Base-by-base conservation (phyloP, 2,888 invertebrate genomes). In the Xanthostigma xanthostigma region DNA sequence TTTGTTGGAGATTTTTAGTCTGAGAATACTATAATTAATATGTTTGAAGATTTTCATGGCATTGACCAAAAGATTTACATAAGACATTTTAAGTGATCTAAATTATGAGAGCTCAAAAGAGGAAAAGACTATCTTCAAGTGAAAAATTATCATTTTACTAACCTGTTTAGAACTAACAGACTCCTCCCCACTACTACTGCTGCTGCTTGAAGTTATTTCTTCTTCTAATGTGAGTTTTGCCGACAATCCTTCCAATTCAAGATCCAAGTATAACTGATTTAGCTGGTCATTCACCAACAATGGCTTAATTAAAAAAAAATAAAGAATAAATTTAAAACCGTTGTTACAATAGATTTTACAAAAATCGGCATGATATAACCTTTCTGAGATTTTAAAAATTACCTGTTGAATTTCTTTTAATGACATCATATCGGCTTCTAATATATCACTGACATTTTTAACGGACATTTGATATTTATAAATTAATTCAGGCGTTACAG, bases 241-340 rank as follows among this genome's bases (percentile, higher is more conserved):
- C 0, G 75, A 68, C 8, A 74, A 68, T 0, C 79, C 79, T 55
- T 78, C 75, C n/a, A 80, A 57, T 55, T 81, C 78, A 57, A 84
- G 66, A 56, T 85, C 84, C 36, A 75, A 56, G 58, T 83, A 84
- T 5, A 85, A 64, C 58, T 84, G 83, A 37, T 68, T 72, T 17
- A 88, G 62, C 62, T 87, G 87, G 48, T 84, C 81, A 59, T 82
- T 82, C 1, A 87, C 84, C 56, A 82, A 55, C 2, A 68, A 56
- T 0, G 86, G 80, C 76, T 86, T 70, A 49, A 65, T 58, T 50
- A 51, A 54, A 46, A 45, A 45, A 11, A 45, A 48, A 40, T 40
- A 46, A 41, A 36, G 17, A 17, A 17, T 17, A 36, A 27, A 14
- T 37, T n/a, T 9, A 36, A 10, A 12, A 51, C 12, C 11, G 40